A percentile compares a stretch with the other conserved stretches of the same genome.
These are phyloP conservation scores for Rousettus leschenaultii DNA, from an alignment of 2,113 vertebrate species.

Conservation along the genomic window DNA sequence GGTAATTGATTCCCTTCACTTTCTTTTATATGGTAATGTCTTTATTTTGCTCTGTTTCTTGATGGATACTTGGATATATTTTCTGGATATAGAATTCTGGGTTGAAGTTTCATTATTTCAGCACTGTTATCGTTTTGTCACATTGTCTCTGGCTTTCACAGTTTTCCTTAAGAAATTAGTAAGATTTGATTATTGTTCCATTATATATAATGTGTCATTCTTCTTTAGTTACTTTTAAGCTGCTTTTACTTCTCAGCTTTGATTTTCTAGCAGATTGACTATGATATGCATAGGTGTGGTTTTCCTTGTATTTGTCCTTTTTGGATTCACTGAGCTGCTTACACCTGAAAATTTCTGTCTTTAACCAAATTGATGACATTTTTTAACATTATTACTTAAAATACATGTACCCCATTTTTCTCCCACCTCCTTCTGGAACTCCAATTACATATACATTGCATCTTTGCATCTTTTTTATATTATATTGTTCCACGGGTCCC, in stretches of 20 bases:
- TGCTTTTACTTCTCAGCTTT: neutral
- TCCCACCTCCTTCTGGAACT: neutral
- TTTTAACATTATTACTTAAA: neutral
- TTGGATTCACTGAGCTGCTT: neutral
- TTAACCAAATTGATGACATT: neutral
- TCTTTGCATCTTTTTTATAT: neutral
- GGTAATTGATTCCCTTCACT: neutral
- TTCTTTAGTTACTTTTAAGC: neutral
- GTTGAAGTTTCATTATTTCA: neutral
- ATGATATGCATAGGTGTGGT: neutral
- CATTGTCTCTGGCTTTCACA: neutral
- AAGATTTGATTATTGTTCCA: neutral
- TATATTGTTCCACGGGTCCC: neutral
- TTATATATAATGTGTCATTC: neutral
- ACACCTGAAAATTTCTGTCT: neutral
- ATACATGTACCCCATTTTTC: neutral
- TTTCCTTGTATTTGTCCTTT: neutral
- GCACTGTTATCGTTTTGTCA: neutral
- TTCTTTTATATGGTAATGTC: neutral
- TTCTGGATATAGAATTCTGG: neutral
- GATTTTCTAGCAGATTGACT: neutral
- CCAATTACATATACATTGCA: neutral
- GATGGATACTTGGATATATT: neutral
- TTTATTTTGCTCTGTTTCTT: neutral
- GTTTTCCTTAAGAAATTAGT: neutral